Evolutionary conservation across 2,797 vertebrate species (phyloP).

Genomic region (Esox masquinongy): DNA sequence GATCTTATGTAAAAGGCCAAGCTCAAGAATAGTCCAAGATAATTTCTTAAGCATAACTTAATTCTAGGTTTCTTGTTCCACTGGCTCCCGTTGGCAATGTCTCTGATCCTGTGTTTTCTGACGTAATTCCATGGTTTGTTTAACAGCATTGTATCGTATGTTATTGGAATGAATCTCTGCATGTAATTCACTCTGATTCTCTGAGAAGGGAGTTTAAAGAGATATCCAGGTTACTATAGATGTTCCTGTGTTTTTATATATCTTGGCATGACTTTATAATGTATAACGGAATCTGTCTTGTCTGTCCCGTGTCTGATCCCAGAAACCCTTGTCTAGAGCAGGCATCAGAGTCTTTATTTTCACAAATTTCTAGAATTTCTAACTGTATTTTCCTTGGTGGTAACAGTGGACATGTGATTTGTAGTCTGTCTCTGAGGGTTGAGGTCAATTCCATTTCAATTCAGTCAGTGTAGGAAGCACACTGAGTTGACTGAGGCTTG

Average conservation of each 20-base stretch:
- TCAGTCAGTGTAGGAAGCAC: background rate
- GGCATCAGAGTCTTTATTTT: background rate
- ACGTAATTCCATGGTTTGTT: no score
- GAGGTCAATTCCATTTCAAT: background rate
- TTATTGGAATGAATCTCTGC: background rate
- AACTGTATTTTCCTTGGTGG: background rate
- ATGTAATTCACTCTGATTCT: background rate
- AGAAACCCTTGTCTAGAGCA: background rate
- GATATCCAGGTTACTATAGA: background rate
- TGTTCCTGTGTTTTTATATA: background rate
- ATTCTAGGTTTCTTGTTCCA: background rate
- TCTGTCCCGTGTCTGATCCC: conserved; percentile 3
- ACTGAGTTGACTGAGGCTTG: no score
- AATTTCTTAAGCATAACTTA: background rate
- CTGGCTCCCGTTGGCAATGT: background rate
- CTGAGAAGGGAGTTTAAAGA: background rate
- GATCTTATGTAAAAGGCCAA: background rate
- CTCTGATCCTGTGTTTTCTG: no score
- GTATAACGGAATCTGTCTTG: background rate
- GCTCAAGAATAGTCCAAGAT: background rate
- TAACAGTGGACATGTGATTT: conserved; percentile 14
- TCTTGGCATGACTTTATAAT: background rate
- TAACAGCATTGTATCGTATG: background rate
- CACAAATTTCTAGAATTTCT: background rate
- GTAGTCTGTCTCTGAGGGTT: conserved; percentile 17